These are phyloP conservation scores for human (Homo sapiens) DNA, from an alignment of 2,113 vertebrate species.

Conservation along the genomic window DNA sequence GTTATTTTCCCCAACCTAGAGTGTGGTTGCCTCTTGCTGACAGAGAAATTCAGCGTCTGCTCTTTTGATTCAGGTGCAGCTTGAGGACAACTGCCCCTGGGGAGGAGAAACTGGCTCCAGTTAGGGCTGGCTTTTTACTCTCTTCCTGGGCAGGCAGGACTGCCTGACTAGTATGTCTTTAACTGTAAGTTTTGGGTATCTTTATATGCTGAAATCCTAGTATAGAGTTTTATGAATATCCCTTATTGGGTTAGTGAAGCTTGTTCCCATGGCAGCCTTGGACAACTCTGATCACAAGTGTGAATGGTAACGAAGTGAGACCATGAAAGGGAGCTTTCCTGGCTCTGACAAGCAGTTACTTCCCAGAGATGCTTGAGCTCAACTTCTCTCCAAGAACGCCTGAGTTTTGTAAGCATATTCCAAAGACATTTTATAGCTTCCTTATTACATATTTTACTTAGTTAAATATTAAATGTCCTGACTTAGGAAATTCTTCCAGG, in stretches of 20 bases:
- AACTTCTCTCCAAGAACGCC: not conserved
- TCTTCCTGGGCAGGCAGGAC: not conserved
- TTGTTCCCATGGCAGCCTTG: not conserved
- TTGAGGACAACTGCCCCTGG: rapidly evolving
- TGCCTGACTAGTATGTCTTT: not conserved
- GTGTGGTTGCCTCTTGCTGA: too few relatives aligned
- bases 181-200: not conserved
- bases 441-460: conserved; percentile 19
- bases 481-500: conserved; percentile 14
- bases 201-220: not conserved
- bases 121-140: not conserved
- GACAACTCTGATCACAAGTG: not conserved
- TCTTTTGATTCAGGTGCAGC: too few relatives aligned
- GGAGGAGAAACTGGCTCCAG: not conserved
- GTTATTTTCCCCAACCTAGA: not conserved
- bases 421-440: not conserved
- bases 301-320: not conserved
- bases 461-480: conserved; percentile 1
- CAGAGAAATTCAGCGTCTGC: not conserved
- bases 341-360: not conserved
- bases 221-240: not conserved
- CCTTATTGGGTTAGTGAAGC: not conserved
- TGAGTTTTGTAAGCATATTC: not conserved
- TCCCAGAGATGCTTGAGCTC: not conserved
- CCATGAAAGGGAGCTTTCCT: not conserved